Conservation (phyloP, 2,888 invertebrate species). For the Nephrotoma flavescens region DNA sequence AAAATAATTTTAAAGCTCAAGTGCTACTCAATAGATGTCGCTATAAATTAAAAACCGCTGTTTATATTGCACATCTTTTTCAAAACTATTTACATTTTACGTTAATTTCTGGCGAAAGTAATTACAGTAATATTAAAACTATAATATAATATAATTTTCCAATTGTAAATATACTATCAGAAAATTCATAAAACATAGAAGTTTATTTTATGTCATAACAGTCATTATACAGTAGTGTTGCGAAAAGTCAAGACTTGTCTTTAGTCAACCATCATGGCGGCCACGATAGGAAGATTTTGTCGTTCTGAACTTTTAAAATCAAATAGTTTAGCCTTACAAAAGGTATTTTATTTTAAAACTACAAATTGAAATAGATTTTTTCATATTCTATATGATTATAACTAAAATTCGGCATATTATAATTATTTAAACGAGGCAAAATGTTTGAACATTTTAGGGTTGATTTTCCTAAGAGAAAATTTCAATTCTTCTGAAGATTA, state of each 20-base stretch:
- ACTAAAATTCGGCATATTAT: not conserved
- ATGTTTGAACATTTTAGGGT: not conserved
- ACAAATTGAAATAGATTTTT: conserved; percentile 10
- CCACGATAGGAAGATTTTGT: conserved; percentile 73
- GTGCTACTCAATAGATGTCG: not conserved
- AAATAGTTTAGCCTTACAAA: conserved; percentile 50
- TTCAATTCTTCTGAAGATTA: not conserved
- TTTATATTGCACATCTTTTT: not conserved
- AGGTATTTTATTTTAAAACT: conserved; percentile 34
- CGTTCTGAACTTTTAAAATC: conserved; percentile 70
- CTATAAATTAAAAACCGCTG: not conserved
- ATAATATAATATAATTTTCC: not conserved
- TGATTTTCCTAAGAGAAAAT: not conserved
- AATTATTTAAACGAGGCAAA: not conserved
- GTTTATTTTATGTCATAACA: not conserved
- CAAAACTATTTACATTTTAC: not conserved
- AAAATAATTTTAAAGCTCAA: not conserved
- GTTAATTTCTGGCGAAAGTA: not conserved
- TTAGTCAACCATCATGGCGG: conserved; percentile 60
- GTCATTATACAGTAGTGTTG: not conserved
- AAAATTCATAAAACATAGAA: not conserved
- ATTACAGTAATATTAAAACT: not conserved
- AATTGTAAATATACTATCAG: not conserved
- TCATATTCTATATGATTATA: conserved; percentile 10
- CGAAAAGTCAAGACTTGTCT: not conserved